phyloP scores from a whole-genome alignment of 2,888 invertebrate genomes.

The Stegophylla sp. region DNA sequence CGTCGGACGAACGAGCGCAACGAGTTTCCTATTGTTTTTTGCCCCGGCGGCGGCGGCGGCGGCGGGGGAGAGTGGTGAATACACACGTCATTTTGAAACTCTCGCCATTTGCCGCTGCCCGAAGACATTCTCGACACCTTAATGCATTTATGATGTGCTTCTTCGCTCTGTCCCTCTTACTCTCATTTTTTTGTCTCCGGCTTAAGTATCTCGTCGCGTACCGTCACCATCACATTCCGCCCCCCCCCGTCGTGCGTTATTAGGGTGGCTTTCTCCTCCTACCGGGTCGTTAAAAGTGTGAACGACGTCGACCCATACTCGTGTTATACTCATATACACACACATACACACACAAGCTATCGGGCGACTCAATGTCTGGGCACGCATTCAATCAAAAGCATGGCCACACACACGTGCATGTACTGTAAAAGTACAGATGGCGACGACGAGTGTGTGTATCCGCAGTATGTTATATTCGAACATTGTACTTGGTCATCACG shows the following conservation, averaged over 20 bases:
- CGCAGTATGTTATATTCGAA: no score
- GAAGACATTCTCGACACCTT: slow-evolving; percentile 1
- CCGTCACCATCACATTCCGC: not conserved
- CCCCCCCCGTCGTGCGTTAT: not conserved
- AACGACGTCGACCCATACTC: not conserved
- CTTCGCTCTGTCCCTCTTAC: not conserved
- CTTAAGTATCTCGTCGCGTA: not conserved
- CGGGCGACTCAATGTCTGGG: not conserved
- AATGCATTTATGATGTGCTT: slow-evolving; percentile 10
- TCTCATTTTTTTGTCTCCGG: not conserved
- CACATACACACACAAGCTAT: not conserved
- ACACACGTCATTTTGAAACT: no score
- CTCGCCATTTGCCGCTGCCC: no score
- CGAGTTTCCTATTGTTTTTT: no score
- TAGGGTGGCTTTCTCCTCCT: not conserved
- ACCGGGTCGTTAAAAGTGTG: slow-evolving; percentile 22
- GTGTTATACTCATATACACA: not conserved
- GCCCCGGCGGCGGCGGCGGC: no score
- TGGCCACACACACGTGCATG: no score
- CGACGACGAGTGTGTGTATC: no score
- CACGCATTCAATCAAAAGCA: not conserved
- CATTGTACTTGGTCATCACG: no score
- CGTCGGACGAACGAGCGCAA: no score
- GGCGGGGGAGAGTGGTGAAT: not conserved
- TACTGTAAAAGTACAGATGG: no score